These are phyloP conservation scores for Hyperoplus immaculatus DNA, from an alignment of 2,797 vertebrate genomes.

Conservation along the genomic window DNA sequence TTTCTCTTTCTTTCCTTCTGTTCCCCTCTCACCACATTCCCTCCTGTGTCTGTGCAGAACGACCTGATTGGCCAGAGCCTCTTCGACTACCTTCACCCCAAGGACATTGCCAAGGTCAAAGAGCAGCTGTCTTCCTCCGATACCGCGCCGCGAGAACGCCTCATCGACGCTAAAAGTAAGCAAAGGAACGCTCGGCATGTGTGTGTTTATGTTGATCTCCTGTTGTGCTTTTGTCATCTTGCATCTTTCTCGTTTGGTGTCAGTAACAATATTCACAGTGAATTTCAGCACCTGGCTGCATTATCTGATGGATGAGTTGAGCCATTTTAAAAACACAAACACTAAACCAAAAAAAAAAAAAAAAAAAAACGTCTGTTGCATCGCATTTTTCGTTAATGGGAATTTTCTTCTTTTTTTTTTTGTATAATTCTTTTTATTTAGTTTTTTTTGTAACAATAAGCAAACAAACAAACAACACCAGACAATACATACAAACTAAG, in stretches of 20 bases:
- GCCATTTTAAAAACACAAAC: neutral
- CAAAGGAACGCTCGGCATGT: neutral
- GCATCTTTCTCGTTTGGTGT: neutral
- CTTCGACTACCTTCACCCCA: constrained; percentile 99
- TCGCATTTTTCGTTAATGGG: too few species aligned
- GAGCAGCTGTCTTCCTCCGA: constrained; percentile 99
- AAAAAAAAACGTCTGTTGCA: too few species aligned
- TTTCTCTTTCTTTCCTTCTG: neutral
- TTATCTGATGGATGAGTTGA: neutral
- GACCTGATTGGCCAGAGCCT: constrained; percentile 99
- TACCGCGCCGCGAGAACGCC: constrained; percentile 94
- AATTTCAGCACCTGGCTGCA: neutral
- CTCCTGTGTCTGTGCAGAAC: constrained; percentile 83
- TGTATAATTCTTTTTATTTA: too few species aligned
- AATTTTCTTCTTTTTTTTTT: too few species aligned
- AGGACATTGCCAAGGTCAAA: constrained; percentile 99
- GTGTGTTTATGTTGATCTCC: neutral
- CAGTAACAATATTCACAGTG: neutral
- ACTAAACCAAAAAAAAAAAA: too few species aligned
- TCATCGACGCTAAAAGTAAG: constrained; percentile 99
- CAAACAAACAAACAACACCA: too few species aligned
- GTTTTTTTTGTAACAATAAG: too few species aligned
- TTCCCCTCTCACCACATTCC: neutral
- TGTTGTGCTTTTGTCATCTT: neutral
- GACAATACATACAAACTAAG: too few species aligned